A percentile compares a stretch with the other conserved stretches of the same genome.
Evolutionary conservation across 2,797 vertebrate genomes (phyloP).

Genomic region (Clarias fuscus): DNA sequence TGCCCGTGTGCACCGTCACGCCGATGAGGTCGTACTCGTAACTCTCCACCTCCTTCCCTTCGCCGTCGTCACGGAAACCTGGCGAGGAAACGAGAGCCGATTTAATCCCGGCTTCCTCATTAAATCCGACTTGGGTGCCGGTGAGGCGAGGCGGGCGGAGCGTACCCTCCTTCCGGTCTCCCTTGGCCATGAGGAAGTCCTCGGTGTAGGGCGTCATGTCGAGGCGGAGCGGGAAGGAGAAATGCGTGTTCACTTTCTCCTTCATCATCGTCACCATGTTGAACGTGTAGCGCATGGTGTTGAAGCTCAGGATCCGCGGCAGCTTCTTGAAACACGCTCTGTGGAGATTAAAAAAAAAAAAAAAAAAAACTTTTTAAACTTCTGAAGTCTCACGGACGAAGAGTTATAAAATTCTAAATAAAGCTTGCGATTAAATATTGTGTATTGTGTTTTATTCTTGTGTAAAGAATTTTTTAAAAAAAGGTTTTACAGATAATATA

Average conservation of each 20-base stretch:
- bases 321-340: slow-evolving; percentile 99
- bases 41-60: slow-evolving; percentile 84
- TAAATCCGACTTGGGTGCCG: no score
- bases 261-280: slow-evolving; percentile 99
- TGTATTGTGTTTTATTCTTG: no score
- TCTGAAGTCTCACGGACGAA: not conserved
- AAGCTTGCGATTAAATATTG: no score
- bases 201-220: slow-evolving; percentile 99
- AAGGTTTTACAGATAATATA: no score
- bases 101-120: not conserved
- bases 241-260: slow-evolving; percentile 98
- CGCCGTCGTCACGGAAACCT: slow-evolving; percentile 90
- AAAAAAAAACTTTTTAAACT: not conserved
- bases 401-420: no score
- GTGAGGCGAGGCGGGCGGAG: no score
- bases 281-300: slow-evolving; percentile 99
- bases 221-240: slow-evolving; percentile 95
- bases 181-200: slow-evolving; percentile 98
- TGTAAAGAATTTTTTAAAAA: no score
- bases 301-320: slow-evolving; percentile 97
- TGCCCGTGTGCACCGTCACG: slow-evolving; percentile 96
- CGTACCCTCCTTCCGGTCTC: slow-evolving; percentile 91
- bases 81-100: not conserved
- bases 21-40: slow-evolving; percentile 98
- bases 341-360: not conserved